A percentile compares a stretch with the other conserved stretches of the same genome.
These are phyloP conservation scores for Macrosteles quadrilineatus DNA, from an alignment of 1,140 invertebrate species.

Conservation along the genomic window DNA sequence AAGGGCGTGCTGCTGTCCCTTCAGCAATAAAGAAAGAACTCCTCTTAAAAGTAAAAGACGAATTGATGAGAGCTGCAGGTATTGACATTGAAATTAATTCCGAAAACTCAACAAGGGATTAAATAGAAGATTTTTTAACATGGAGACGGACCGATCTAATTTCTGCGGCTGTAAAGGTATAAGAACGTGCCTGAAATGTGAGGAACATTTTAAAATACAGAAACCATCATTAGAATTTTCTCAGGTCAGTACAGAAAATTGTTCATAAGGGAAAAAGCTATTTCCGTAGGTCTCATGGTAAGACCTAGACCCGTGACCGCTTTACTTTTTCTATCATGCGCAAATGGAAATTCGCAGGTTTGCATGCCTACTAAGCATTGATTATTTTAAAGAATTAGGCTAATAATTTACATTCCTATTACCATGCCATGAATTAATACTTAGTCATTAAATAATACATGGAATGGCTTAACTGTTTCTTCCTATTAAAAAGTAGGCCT, in stretches of 20 bases:
- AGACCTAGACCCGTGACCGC: too few relatives aligned
- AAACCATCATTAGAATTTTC: constrained; percentile 42
- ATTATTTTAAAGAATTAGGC: too few relatives aligned
- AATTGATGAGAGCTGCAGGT: not conserved
- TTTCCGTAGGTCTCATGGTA: too few relatives aligned
- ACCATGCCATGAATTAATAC: too few relatives aligned
- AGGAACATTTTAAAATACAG: constrained; percentile 59
- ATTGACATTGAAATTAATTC: not conserved
- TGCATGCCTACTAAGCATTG: too few relatives aligned
- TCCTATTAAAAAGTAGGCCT: too few relatives aligned
- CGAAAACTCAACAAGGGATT: constrained; percentile 6
- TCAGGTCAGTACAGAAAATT: constrained; percentile 31
- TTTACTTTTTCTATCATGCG: too few relatives aligned
- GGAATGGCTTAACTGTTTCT: too few relatives aligned
- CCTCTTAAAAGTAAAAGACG: constrained; percentile 11
- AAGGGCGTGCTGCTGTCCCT: constrained; percentile 4
- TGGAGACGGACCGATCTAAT: constrained; percentile 66
- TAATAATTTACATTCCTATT: too few relatives aligned
- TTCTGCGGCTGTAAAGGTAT: constrained; percentile 92
- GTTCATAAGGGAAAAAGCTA: too few relatives aligned
- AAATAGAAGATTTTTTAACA: not conserved
- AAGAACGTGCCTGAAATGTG: constrained; percentile 84
- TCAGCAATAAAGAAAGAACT: constrained; percentile 15
- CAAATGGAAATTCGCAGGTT: too few relatives aligned
- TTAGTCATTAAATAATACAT: too few relatives aligned